Evolutionary conservation across 2,113 vertebrate species (phyloP).

Genomic region (Taxidea taxus): DNA sequence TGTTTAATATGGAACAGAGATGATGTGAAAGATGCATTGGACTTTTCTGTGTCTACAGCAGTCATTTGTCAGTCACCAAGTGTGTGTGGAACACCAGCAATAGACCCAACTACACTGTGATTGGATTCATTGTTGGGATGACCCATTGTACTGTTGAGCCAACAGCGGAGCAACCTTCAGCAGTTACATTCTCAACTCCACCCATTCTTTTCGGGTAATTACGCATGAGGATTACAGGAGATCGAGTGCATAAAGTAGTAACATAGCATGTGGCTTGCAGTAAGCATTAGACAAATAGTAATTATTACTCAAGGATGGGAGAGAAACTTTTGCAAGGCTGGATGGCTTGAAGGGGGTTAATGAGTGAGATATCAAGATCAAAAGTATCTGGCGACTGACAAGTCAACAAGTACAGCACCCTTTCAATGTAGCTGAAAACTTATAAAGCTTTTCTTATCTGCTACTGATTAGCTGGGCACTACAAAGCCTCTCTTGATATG

Average conservation of each 20-base stretch:
- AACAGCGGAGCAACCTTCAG: neutral
- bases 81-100: neutral
- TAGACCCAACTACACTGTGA: neutral
- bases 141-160: neutral
- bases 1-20: constrained; percentile 20
- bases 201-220: neutral
- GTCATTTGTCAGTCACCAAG: neutral
- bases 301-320: neutral
- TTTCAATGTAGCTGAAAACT: neutral
- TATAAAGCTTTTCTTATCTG: neutral
- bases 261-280: neutral
- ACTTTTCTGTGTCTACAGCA: neutral
- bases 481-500: neutral
- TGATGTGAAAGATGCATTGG: neutral
- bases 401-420: neutral
- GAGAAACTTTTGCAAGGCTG: neutral
- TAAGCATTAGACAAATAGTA: neutral
- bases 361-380: neutral
- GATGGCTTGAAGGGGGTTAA: neutral
- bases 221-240: neutral
- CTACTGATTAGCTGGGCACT: neutral
- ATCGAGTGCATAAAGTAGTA: neutral
- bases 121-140: neutral
- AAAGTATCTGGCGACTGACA: neutral
- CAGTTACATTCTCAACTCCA: neutral